Evolutionary conservation across 2,113 vertebrate genomes (phyloP).

Genomic region (Oreotrochilus melanogaster): DNA sequence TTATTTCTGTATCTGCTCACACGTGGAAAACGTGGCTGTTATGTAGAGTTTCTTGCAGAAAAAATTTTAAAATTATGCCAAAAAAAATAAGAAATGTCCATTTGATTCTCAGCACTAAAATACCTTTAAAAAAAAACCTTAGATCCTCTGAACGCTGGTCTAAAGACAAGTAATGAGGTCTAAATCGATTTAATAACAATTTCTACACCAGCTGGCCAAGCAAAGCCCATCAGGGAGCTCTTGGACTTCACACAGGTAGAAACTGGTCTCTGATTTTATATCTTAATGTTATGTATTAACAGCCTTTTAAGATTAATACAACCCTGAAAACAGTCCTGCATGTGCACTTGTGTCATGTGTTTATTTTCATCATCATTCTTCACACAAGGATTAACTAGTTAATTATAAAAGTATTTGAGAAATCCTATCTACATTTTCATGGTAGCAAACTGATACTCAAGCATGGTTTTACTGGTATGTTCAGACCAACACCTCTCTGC

Average conservation of each 20-base stretch:
- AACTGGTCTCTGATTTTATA: background rate
- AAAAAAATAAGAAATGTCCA: constrained; percentile 13
- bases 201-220: background rate
- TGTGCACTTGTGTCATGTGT: background rate
- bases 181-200: background rate
- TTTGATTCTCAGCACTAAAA: background rate
- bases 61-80: constrained; percentile 1
- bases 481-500: background rate
- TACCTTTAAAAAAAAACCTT: background rate
- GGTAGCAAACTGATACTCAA: background rate
- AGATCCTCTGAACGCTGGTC: background rate
- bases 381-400: background rate
- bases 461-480: background rate
- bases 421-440: background rate
- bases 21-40: background rate
- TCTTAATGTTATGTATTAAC: constrained; percentile 7
- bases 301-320: constrained; percentile 1
- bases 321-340: background rate
- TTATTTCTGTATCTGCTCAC: constrained; percentile 10
- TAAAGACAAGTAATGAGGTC: background rate
- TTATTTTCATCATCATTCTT: background rate
- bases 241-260: background rate
- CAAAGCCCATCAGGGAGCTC: constrained; percentile 13
- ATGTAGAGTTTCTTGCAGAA: background rate
- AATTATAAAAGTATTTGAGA: background rate